These are phyloP conservation scores for Proisotoma minuta DNA, from an alignment of 2,888 invertebrate genomes.

Conservation along the genomic window DNA sequence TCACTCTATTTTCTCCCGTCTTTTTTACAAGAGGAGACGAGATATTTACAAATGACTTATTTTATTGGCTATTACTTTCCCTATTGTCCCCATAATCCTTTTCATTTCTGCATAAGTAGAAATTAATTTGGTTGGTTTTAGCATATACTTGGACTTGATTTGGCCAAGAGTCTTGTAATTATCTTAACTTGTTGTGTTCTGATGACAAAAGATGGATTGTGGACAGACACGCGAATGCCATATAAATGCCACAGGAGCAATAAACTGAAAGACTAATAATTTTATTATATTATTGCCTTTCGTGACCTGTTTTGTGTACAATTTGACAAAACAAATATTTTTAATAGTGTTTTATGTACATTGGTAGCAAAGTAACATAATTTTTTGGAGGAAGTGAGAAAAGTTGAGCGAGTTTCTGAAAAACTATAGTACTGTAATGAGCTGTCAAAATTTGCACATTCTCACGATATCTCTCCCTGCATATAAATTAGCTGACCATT, in stretches of 20 bases:
- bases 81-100: too few relatives aligned
- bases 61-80: too few relatives aligned
- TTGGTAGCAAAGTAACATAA: neutral
- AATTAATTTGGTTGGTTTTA: neutral
- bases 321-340: neutral
- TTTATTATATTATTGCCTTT: too few relatives aligned
- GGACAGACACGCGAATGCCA: constrained; percentile 32
- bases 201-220: constrained; percentile 34
- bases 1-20: too few relatives aligned
- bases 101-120: too few relatives aligned
- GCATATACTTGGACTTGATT: constrained; percentile 3
- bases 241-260: neutral
- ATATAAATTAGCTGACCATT: too few relatives aligned
- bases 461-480: constrained; percentile 2
- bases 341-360: neutral
- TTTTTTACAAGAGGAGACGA: too few relatives aligned
- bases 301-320: too few relatives aligned
- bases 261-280: neutral
- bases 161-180: neutral
- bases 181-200: neutral
- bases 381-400: neutral
- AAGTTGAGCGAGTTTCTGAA: neutral
- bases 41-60: too few relatives aligned
- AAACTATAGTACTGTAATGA: neutral
- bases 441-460: constrained; percentile 10